Conservation (phyloP, 1,140 invertebrate genomes). For the Contarinia nasturtii region DNA sequence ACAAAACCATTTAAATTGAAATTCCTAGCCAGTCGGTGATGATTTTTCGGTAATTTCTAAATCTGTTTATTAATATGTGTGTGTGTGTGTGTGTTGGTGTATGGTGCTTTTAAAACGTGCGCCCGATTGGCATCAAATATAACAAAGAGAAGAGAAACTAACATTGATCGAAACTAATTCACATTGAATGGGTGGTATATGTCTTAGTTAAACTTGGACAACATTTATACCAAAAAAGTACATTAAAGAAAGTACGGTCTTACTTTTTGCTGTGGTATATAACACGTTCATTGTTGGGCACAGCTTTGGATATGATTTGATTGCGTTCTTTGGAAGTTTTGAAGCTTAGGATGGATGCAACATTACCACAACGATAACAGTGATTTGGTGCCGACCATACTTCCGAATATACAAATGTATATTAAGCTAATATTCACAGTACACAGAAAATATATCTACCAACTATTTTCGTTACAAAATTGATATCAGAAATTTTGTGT, state of each 20-base stretch:
- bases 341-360: constrained; percentile 80
- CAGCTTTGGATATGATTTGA: constrained; percentile 81
- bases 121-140: too few species aligned
- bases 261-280: constrained; percentile 75
- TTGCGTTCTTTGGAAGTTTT: constrained; percentile 52
- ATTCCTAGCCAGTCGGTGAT: too few species aligned
- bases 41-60: too few species aligned
- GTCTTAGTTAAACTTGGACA: not conserved
- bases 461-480: too few species aligned
- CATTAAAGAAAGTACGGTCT: constrained; percentile 88
- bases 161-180: too few species aligned
- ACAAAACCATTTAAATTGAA: too few species aligned
- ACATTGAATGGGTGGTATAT: too few species aligned
- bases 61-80: too few species aligned
- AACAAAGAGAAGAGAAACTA: too few species aligned
- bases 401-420: constrained; percentile 86
- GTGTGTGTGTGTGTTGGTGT: too few species aligned
- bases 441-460: constrained; percentile 83
- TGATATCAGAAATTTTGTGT: too few species aligned
- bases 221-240: not conserved
- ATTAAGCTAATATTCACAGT: constrained; percentile 90
- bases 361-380: constrained; percentile 87
- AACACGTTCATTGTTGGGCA: constrained; percentile 79
- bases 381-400: constrained; percentile 97
- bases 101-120: too few species aligned